Base-by-base conservation (phyloP, 2,113 vertebrate species). In the Muntiacus muntjak region DNA sequence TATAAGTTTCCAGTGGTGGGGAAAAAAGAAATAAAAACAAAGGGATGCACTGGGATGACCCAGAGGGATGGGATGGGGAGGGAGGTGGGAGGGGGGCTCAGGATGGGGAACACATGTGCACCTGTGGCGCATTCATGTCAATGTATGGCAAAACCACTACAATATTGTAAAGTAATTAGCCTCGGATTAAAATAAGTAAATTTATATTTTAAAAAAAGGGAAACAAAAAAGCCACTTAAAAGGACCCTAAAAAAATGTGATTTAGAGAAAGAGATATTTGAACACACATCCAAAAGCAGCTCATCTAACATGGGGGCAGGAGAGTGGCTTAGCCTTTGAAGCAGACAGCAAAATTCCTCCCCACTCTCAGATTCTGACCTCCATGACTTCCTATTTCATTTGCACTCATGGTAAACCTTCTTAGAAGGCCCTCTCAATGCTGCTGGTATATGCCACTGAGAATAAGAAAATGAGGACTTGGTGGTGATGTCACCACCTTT, bases 241-340 rank as follows among this genome's bases (percentile, higher is more conserved):
- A 93, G 87, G 84, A 60, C 36, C 95, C 74, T 57, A 62, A 90
- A 95, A 96, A 98, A 98, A 90, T 21, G 21, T 50, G 67, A 97
- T 94, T 98, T 97, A 94, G 94, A 98, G 83, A 89, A 89, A 96
- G n/a, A 76, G 96, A 90, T 95, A 94, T 88, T 93, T 96, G 97
- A 98, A 94, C 36, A 81, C 55, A 36, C 13, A 97, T 87, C 91
- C 95, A 94, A 64, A 95, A 95, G 57, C 83, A 83, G 83, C 91
- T 85, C 13, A 12, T 91, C 45, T 88, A 88, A 47, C 94, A 58
- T 7, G 54, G 78, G 57, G n/a, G 6, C 25, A 50, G 93, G 36
- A 86, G 14, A 74, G 33, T 5, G 19, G 17, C 28, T 92, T 91
- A 25, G 40, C 28, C 95, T 98, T 92, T 94, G 92, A 98, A 95